Evolutionary conservation across 1,140 invertebrate genomes (phyloP), one percentile per base, ranked within the genome.

Genomic region (Agrilus planipennis): DNA sequence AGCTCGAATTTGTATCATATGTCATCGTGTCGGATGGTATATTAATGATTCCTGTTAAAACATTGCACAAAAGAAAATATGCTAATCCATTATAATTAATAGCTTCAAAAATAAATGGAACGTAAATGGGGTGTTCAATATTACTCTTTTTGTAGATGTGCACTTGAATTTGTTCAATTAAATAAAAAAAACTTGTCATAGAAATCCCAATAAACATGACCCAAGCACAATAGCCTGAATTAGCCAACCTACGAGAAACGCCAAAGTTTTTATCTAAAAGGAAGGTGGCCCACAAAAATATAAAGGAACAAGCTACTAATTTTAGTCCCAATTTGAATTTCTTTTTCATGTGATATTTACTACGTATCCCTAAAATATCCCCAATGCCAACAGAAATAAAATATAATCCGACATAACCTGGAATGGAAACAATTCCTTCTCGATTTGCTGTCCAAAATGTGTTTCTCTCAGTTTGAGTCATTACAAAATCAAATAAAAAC

Each of bases 321-420:
- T 67, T 64, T 11, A 37, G 52, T n/a, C 19, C 23, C 42, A 52
- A 46, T 55, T 50, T 56, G 23, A 41, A 31, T 28, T 48, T 38
- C n/a, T 18, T 30, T 18, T 43, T 41, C 37, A 30, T 36, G 32
- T 14, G 21, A 6, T 34, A n/a, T n/a, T n/a, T n/a, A 21, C 30
- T 14, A 23, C 9, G 30, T 15, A 47, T 21, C 17, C 50, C 45
- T 7, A 84, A 51, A n/a, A 74, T 50, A 49, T 69, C 63, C 28
- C 83, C 84, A 44, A 86, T 54, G 47, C 75, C 70, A 21, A 83
- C 72, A 30, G 79, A 77, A 50, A 77, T 67, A 36, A 92, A 68
- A 59, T 91, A 94, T 1, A 96, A 58, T 3, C 77, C 73, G 10
- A 91, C 60, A 61, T 91, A 95, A 2, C 92, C 92, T 2, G 81